These are phyloP conservation scores for Camponotus floridanus DNA, from an alignment of 1,140 invertebrate genomes.

Conservation along the genomic window DNA sequence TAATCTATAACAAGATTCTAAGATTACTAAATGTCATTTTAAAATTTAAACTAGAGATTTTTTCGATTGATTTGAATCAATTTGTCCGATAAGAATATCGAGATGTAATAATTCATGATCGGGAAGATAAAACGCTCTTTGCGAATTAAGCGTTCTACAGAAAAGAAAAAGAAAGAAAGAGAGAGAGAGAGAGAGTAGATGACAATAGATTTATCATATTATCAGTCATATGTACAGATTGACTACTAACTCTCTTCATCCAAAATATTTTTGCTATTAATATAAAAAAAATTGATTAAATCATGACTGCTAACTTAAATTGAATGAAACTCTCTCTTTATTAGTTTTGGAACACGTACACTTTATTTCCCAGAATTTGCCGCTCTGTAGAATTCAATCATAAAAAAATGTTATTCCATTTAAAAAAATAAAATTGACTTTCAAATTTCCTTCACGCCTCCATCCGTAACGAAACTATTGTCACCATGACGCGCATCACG, in stretches of 20 bases:
- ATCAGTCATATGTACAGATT: background rate
- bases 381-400: no score
- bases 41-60: background rate
- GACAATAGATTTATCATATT: conserved; percentile 8
- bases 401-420: background rate
- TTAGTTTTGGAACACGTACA: no score
- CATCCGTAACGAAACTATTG: background rate
- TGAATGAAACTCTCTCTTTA: no score
- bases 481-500: background rate
- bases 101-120: background rate
- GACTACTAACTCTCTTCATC: no score
- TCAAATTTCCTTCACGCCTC: background rate
- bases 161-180: no score
- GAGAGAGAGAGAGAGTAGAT: background rate
- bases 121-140: background rate
- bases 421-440: background rate
- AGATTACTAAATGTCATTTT: background rate
- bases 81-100: background rate
- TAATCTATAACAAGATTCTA: background rate
- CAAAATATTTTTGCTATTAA: no score
- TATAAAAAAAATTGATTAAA: no score
- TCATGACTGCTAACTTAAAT: no score
- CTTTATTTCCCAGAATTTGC: no score
- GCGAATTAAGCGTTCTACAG: background rate
- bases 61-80: background rate